Evolutionary conservation across 2,797 vertebrate species (phyloP), one percentile per base, ranked within the genome.

Genomic region (Coreius guichenoti): DNA sequence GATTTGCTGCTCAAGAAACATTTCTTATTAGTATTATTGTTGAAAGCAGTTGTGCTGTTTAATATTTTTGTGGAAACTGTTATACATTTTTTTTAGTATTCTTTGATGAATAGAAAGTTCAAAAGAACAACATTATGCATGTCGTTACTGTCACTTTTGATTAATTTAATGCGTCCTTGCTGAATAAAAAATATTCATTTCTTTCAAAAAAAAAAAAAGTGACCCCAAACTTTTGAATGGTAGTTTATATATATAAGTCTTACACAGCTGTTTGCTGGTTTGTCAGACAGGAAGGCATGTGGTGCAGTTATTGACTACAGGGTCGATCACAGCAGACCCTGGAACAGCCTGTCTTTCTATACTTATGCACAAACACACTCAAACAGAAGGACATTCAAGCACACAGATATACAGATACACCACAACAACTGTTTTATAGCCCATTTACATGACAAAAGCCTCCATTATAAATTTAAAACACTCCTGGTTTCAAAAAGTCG

Each of bases 281-380:
- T 84, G 17, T 77, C 49, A 79, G 73, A 54, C 36, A 69, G 54
- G 73, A 79, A 51, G 14, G 74, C 77, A 45, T 73, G 19, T 13
- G 39, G 72, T 43, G 80, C 36, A 39, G 72, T 74, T 56, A 81
- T 81, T 58, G 80, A 81, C 67, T 70, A 70, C 36, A 81, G 80
- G 49, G 80, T 69, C 67, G 31, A 70, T 81, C 80, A 72, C 80
- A 81, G 65, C 67, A 81, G 80, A 70, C 49, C 65, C 67, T 12
- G 47, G 67, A 81, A 81, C 80, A 81, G 67, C 14, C 67, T 56
- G 67, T 72, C 17, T 81, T 54, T 70, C 80, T 69, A 70, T 29
- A 13, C 49, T 58, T 54, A 19, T 81, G 47, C 63, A 70, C 80
- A 70, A 56, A 58, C 45, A 81, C 29, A 81, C 33, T 26, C 29